These are phyloP conservation scores for Wasmannia auropunctata DNA, from an alignment of 1,140 invertebrate genomes.

Conservation along the genomic window DNA sequence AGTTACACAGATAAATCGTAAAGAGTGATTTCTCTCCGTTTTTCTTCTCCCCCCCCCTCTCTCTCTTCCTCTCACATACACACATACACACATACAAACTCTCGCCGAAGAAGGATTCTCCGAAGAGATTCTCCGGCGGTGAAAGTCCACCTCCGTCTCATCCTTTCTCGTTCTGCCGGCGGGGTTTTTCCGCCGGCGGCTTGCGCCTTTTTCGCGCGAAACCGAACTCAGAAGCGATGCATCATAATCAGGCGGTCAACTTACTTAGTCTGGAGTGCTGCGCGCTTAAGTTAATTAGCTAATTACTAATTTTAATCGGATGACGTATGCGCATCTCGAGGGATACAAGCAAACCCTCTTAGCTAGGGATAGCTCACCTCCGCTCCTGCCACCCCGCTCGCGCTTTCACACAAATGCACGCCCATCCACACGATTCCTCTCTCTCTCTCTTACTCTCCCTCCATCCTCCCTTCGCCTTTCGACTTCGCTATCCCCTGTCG, in stretches of 20 bases:
- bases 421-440: conserved; percentile 10
- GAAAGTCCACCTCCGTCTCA: conserved; percentile 35
- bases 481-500: conserved; percentile 49
- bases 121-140: conserved; percentile 5
- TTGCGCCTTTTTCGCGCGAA: conserved; percentile 50
- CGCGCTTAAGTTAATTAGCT: conserved; percentile 85
- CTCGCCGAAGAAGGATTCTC: conserved; percentile 7
- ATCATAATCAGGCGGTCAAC: conserved; percentile 86
- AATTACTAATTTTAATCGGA: conserved; percentile 87
- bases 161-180: conserved; percentile 62
- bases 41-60: background rate
- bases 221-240: conserved; percentile 81
- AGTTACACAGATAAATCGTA: conserved; percentile 54
- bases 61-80: background rate
- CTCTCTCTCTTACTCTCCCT: conserved; percentile 28
- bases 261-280: conserved; percentile 81
- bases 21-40: conserved; percentile 26
- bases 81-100: no score
- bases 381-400: conserved; percentile 29
- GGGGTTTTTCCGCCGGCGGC: conserved; percentile 22
- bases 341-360: conserved; percentile 86
- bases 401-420: conserved; percentile 23
- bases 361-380: conserved; percentile 74
- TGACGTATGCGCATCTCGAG: conserved; percentile 85
- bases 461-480: conserved; percentile 23